These are phyloP conservation scores for Tenualosa ilisha DNA, from an alignment of 2,797 vertebrate species.

Conservation along the genomic window DNA sequence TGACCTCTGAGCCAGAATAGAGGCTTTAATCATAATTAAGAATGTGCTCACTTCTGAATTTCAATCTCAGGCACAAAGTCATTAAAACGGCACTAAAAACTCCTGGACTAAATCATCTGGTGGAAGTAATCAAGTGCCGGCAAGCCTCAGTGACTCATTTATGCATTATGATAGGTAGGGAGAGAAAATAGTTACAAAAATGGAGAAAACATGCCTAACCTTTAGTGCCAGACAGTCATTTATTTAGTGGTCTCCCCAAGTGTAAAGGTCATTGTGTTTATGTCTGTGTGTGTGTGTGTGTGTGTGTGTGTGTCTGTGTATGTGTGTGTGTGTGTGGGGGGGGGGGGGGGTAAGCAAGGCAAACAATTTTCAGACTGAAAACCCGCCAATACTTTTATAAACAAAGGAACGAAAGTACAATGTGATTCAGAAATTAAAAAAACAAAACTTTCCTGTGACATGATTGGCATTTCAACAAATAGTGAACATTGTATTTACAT, in stretches of 20 bases:
- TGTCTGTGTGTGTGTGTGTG: no score
- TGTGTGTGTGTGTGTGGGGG: no score
- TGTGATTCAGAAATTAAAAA: background rate
- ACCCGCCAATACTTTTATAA: no score
- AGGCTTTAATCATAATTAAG: conserved; percentile 58
- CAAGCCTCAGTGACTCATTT: conserved; percentile 41
- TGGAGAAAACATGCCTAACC: conserved; percentile 1
- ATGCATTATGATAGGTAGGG: conserved; percentile 18
- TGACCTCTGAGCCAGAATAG: conserved; percentile 50
- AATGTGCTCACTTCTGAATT: conserved; percentile 37
- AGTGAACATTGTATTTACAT: no score
- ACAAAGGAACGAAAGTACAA: no score
- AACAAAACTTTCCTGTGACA: no score
- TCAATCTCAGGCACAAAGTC: conserved; percentile 46
- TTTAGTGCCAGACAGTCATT: conserved; percentile 2
- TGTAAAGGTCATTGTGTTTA: background rate
- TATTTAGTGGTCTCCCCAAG: background rate
- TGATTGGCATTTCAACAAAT: no score
- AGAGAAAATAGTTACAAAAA: conserved; percentile 15
- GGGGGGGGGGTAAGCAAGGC: no score
- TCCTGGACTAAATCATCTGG: conserved; percentile 40
- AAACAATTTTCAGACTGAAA: no score
- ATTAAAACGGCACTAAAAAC: conserved; percentile 46
- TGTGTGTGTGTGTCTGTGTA: no score
- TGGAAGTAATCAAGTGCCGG: conserved; percentile 42